Evolutionary conservation across 2,888 invertebrate species (phyloP).

Genomic region (Archips crataeganus): DNA sequence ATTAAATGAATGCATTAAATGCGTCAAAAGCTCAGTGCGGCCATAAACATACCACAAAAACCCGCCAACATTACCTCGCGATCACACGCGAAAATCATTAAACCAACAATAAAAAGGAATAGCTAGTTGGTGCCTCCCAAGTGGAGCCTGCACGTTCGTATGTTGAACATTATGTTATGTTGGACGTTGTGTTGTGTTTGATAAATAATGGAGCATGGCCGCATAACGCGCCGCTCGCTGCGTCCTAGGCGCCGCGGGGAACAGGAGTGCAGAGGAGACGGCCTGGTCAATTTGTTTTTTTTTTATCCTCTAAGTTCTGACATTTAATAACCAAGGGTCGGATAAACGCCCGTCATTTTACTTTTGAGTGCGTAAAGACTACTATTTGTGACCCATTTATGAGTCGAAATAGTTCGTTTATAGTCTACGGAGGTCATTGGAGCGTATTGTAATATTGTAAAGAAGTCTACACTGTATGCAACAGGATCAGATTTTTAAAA

Average conservation of each 20-base stretch:
- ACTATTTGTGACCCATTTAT: too few relatives aligned
- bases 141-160: conserved; percentile 45
- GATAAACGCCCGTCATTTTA: too few relatives aligned
- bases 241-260: conserved; percentile 77
- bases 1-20: too few relatives aligned
- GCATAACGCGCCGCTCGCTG: conserved; percentile 79
- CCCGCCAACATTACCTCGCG: conserved; percentile 8
- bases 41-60: background rate
- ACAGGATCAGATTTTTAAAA: too few relatives aligned
- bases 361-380: too few relatives aligned
- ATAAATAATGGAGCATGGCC: conserved; percentile 82
- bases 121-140: conserved; percentile 36
- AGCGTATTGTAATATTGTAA: too few relatives aligned
- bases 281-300: background rate
- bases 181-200: conserved; percentile 47
- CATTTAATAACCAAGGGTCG: too few relatives aligned
- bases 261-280: conserved; percentile 56
- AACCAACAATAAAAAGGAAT: conserved; percentile 28
- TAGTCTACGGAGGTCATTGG: too few relatives aligned
- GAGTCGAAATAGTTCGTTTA: too few relatives aligned
- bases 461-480: too few relatives aligned
- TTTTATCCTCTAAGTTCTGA: background rate
- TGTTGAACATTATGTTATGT: conserved; percentile 26
- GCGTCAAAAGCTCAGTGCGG: too few relatives aligned
- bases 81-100: conserved; percentile 33